phyloP scores from a whole-genome alignment of 2,797 vertebrate species.

The Paramormyrops hopkinsi region DNA sequence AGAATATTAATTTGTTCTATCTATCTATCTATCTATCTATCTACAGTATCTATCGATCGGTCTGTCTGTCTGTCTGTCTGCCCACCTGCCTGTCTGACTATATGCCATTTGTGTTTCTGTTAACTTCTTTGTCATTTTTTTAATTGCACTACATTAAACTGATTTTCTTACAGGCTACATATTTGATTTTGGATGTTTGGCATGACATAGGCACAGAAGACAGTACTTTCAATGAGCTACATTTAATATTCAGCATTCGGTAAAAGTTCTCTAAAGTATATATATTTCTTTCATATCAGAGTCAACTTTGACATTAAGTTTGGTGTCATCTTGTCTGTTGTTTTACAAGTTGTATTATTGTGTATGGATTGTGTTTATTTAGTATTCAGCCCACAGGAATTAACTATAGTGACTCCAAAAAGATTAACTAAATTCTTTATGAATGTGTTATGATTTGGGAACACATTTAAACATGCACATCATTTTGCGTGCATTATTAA shows the following conservation, averaged over 20 bases:
- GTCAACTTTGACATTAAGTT: neutral
- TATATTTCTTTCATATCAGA: neutral
- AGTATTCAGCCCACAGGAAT: neutral
- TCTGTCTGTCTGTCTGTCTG: neutral
- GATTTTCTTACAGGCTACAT: neutral
- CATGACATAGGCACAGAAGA: neutral
- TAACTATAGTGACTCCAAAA: slow-evolving; percentile 6
- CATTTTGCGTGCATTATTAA: neutral
- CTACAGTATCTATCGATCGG: neutral
- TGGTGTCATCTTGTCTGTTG: neutral
- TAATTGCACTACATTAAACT: neutral
- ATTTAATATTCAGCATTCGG: neutral
- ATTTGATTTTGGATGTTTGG: neutral
- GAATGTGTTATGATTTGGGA: slow-evolving; percentile 9
- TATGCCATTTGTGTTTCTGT: neutral
- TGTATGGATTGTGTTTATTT: slow-evolving; percentile 1
- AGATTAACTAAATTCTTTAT: slow-evolving; percentile 1
- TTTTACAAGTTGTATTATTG: neutral
- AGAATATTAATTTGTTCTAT: neutral
- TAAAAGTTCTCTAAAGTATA: neutral
- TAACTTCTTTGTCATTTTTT: neutral
- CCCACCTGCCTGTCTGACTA: neutral
- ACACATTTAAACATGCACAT: neutral
- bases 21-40: neutral
- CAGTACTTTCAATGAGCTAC: neutral